These are phyloP conservation scores for Lycaena phlaeas DNA, from an alignment of 2,888 invertebrate genomes.

Conservation along the genomic window DNA sequence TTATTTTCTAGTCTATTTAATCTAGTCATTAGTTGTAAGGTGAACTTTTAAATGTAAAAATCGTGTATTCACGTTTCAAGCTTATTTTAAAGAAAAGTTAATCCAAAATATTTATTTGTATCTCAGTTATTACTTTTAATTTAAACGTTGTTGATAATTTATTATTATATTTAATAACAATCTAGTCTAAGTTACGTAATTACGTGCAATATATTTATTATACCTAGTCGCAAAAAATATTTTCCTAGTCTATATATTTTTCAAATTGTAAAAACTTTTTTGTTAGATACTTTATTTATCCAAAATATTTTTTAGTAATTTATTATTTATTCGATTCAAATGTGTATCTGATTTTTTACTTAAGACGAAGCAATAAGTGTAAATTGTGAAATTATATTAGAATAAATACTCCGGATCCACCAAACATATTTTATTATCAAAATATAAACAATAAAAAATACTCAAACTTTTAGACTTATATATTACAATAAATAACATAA, in stretches of 20 bases:
- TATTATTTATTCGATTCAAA: neutral
- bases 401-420: constrained; percentile 14
- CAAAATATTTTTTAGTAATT: neutral
- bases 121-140: constrained; percentile 20
- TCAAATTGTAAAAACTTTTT: constrained; percentile 25
- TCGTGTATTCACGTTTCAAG: constrained; percentile 9
- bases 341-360: constrained; percentile 2
- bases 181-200: constrained; percentile 22
- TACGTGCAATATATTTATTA: constrained; percentile 59
- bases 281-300: constrained; percentile 9
- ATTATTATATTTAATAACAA: constrained; percentile 31
- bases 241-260: constrained; percentile 34
- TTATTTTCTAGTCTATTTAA: constrained; percentile 12
- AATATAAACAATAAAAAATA: constrained; percentile 26
- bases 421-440: constrained; percentile 35
- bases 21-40: constrained; percentile 9
- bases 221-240: constrained; percentile 22
- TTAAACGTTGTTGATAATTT: constrained; percentile 26
- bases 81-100: constrained; percentile 2
- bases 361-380: constrained; percentile 34
- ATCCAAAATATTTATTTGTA: constrained; percentile 13
- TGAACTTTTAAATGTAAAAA: constrained; percentile 8
- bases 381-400: constrained; percentile 29
- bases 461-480: constrained; percentile 7
- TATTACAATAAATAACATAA: neutral